Evolutionary conservation across 2,797 vertebrate species (phyloP), one percentile per base, ranked within the genome.

Genomic region (Spondyliosoma cantharus): DNA sequence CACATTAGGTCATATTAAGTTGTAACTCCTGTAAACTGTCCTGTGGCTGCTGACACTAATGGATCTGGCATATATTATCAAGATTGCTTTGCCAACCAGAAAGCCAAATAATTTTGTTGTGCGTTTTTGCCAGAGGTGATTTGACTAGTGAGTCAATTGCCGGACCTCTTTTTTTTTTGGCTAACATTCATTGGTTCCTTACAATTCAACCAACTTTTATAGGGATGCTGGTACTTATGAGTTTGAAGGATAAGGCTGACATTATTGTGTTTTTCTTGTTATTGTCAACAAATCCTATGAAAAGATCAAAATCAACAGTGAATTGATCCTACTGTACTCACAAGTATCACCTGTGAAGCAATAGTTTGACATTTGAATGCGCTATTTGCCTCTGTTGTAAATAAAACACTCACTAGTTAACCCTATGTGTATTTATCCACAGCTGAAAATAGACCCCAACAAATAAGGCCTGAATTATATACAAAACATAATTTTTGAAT

Each of bases 1-100:
- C 50, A n/a, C 32, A 58, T 24, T 56, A 24, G 22, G 14, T 79
- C 17, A 50, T 60, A 46, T 69, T 45, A 69, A 42, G 25, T 37
- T 77, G 53, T n/a, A 42, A 37, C 17, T 43, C 37, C 29, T 56
- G 7, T 63, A 6, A 66, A 48, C 45, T 42, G 43, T 57, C 11
- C 42, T 73, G 59, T 57, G 64, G 76, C 53, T 20, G 25, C 27
- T 73, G 20, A 50, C 29, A 57, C n/a, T 54, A 19, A 56, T 58
- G 54, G 65, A n/a, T 65, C 49, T 15, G 37, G 14, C n/a, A 42
- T 43, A 65, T 75, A 59, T 64, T 37, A 4, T 43, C 22, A 54
- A 48, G 20, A 60, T 22, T 20, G 8, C 43, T 48, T 45, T 43
- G 27, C n/a, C 54, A 9, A 67, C 56, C 43, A 62, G 49, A 53